Evolutionary conservation across 2,888 invertebrate genomes (phyloP), one percentile per base, ranked within the genome.

Genomic region (Andrena marginata): DNA sequence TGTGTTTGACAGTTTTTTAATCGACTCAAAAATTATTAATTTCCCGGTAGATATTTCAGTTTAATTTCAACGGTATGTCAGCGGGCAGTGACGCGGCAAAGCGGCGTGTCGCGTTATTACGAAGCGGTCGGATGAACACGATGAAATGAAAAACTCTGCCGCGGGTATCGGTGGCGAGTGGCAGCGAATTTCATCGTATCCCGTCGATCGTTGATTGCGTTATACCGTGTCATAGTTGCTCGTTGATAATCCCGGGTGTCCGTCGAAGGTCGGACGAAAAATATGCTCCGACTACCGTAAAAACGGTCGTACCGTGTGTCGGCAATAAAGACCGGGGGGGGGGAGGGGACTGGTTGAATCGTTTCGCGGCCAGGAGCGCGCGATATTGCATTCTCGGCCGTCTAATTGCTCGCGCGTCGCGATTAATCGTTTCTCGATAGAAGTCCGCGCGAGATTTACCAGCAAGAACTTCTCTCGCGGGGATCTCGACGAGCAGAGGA

Each of bases 141-240:
- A 59, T 42, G 49, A 49, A 77, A 77, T 51, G 77, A 51, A 65
- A 77, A 77, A 77, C 59, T 49, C 26, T n/a, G 2, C 20, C 20
- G 16, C 33, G 59, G 26, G 59, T 48, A 35, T 49, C 59, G 56
- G 10, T 1, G 8, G 7, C 20, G 23, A 54, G 60, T 31, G 64
- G 51, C 26, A 60, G 72, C 51, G 69, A 35, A 65, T 63, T 79
- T 64, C 64, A 78, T 77, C 68, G 62, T 56, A 51, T 48, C 56
- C 48, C 56, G 56, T 42, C 74, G 35, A 31, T 60, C 67, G 67
- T 62, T 77, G 64, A 70, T 79, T 77, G 56, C 75, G 69, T 65
- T 79, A 59, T 64, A 80, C 60, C 70, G 59, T 59, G 78, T 60
- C 59, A 65, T 70, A 78, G 78, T 70, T 60, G 70, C 42, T 77